A percentile compares a stretch with the other conserved stretches of the same genome.
Conservation (phyloP, 2,797 vertebrate genomes). For the Toxotes lorentzi region DNA sequence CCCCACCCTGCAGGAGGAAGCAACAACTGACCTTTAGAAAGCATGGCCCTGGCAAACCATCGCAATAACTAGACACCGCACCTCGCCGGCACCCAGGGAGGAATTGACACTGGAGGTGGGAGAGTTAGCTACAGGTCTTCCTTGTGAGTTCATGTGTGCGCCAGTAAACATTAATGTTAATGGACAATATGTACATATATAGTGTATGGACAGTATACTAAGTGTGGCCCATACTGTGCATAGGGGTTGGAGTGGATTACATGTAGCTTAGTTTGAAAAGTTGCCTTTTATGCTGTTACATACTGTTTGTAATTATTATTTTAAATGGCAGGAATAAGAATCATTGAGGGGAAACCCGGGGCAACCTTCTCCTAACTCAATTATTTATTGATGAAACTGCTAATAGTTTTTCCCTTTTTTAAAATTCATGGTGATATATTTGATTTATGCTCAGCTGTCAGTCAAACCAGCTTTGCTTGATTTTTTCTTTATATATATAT, state of each 20-base stretch:
- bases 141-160: not conserved
- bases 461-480: too few relatives aligned
- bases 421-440: not conserved
- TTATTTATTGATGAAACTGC: slow-evolving; percentile 9
- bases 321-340: not conserved
- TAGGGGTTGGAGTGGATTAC: too few relatives aligned
- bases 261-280: not conserved
- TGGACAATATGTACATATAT: not conserved
- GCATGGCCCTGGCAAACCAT: slow-evolving; percentile 52
- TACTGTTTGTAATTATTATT: not conserved
- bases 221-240: not conserved
- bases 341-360: slow-evolving; percentile 4
- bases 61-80: slow-evolving; percentile 35
- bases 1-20: slow-evolving; percentile 33
- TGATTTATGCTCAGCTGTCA: too few relatives aligned
- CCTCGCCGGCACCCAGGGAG: slow-evolving; percentile 36
- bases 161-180: not conserved
- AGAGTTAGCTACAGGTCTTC: slow-evolving; percentile 47
- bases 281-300: not conserved
- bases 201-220: not conserved
- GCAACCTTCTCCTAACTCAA: not conserved
- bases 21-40: slow-evolving; percentile 74
- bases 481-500: too few relatives aligned
- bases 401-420: not conserved
- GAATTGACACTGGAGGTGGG: slow-evolving; percentile 52